Percentiles rank a stretch among this genome's conserved stretches.
Conservation (phyloP, 2,888 invertebrate genomes). For the Strigamia transsilvanica region DNA sequence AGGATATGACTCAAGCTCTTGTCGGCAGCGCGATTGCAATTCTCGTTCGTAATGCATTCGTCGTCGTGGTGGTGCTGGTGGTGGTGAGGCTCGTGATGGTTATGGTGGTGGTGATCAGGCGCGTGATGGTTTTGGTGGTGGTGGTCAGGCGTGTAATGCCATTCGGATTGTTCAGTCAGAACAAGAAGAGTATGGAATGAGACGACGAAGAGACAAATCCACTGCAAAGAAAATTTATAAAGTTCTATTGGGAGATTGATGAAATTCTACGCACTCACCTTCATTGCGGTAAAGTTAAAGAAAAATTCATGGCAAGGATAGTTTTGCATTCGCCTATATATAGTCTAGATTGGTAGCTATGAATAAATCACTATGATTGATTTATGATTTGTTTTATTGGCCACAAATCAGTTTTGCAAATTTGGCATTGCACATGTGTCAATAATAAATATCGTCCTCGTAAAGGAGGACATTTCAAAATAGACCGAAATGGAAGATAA, state of each 20-base stretch:
- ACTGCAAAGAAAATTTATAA: not conserved
- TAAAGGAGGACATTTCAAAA: too few relatives aligned
- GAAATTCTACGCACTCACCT: not conserved
- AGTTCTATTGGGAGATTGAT: too few relatives aligned
- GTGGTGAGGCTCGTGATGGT: too few relatives aligned
- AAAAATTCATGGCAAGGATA: not conserved
- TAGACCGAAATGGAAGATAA: too few relatives aligned
- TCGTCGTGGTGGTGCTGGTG: too few relatives aligned
- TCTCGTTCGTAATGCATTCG: not conserved
- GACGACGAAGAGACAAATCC: not conserved
- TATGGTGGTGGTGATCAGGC: too few relatives aligned
- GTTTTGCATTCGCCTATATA: not conserved
- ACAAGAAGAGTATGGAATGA: not conserved
- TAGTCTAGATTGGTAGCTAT: not conserved
- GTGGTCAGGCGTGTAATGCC: too few relatives aligned
- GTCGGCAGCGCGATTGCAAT: not conserved
- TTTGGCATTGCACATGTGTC: not conserved
- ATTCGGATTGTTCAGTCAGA: too few relatives aligned
- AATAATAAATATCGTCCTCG: too few relatives aligned
- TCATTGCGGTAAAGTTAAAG: not conserved
- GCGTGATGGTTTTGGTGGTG: not conserved
- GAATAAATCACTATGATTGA: not conserved
- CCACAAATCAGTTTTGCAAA: not conserved
- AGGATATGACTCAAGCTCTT: not conserved
- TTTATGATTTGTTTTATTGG: not conserved